A percentile compares a stretch with the other conserved stretches of the same genome.
These are phyloP conservation scores for Cynopterus sphinx DNA, from an alignment of 2,797 vertebrate genomes.

Conservation along the genomic window DNA sequence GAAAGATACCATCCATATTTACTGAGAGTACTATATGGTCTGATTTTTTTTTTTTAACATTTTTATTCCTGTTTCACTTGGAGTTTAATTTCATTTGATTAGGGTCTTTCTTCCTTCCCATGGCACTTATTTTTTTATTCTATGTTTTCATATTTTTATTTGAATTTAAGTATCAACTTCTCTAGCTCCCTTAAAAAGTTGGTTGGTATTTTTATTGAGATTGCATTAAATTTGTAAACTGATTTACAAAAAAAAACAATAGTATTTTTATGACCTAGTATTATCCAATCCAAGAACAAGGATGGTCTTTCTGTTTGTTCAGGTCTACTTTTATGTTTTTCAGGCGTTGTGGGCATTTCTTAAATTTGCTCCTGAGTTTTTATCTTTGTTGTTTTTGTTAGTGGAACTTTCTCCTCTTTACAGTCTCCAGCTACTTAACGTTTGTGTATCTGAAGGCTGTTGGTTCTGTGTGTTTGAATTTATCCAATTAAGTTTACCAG, in stretches of 20 bases:
- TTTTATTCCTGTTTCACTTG: background rate
- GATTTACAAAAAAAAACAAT: conserved; percentile 4
- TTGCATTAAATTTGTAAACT: conserved; percentile 21
- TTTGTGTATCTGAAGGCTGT: background rate
- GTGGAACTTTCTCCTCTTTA: background rate
- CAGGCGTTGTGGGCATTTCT: background rate
- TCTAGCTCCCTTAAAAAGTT: background rate
- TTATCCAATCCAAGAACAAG: background rate
- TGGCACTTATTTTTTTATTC: background rate
- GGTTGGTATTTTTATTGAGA: background rate
- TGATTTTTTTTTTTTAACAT: background rate
- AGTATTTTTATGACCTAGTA: background rate
- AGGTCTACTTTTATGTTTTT: background rate
- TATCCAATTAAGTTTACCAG: background rate
- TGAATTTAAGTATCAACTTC: conserved; percentile 5
- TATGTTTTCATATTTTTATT: conserved; percentile 28
- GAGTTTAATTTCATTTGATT: background rate
- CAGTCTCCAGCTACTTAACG: background rate
- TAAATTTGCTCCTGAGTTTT: background rate
- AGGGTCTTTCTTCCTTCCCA: background rate
- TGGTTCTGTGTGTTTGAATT: background rate
- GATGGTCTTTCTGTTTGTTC: background rate
- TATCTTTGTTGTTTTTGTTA: background rate
- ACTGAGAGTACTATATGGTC: background rate
- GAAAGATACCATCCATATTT: background rate